phyloP scores from a whole-genome alignment of 2,888 invertebrate genomes.

The Drosophila paucipuncta region DNA sequence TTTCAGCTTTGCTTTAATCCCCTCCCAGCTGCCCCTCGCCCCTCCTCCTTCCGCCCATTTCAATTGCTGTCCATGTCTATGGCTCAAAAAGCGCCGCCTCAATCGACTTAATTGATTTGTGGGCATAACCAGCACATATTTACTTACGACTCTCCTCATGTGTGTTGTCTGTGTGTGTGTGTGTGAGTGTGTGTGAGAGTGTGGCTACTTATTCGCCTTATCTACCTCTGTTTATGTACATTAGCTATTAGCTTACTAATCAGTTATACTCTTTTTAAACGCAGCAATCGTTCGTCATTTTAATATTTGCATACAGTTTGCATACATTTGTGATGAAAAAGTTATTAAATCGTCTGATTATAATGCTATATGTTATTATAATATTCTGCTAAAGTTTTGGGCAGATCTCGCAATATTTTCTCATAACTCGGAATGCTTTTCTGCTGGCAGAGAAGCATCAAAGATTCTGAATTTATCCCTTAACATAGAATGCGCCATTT shows the following conservation, averaged over 20 bases:
- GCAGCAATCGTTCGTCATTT: constrained; percentile 2
- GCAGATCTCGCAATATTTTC: neutral
- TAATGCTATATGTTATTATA: neutral
- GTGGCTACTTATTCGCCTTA: constrained; percentile 39
- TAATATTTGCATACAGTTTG: too few species aligned
- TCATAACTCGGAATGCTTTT: neutral
- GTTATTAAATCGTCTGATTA: neutral
- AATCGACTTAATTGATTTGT: constrained; percentile 84
- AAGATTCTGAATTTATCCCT: neutral
- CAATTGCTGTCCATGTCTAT: constrained; percentile 17
- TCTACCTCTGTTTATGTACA: constrained; percentile 22
- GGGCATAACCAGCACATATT: constrained; percentile 79
- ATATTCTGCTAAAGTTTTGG: neutral
- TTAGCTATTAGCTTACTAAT: constrained; percentile 70
- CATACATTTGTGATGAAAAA: neutral
- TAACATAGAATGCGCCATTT: rapidly evolving
- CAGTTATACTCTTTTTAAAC: constrained; percentile 30
- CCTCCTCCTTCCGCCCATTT: neutral
- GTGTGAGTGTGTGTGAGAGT: constrained; percentile 18
- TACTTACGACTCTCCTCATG: constrained; percentile 41
- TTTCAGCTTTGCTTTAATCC: constrained; percentile 43
- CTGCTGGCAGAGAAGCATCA: neutral
- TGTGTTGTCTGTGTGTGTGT: constrained; percentile 20
- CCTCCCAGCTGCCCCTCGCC: neutral
- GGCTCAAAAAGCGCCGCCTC: constrained; percentile 63